Percentiles rank a stretch among this genome's conserved stretches.
Conservation (phyloP, 2,888 invertebrate species). For the Orthosia gothica region DNA sequence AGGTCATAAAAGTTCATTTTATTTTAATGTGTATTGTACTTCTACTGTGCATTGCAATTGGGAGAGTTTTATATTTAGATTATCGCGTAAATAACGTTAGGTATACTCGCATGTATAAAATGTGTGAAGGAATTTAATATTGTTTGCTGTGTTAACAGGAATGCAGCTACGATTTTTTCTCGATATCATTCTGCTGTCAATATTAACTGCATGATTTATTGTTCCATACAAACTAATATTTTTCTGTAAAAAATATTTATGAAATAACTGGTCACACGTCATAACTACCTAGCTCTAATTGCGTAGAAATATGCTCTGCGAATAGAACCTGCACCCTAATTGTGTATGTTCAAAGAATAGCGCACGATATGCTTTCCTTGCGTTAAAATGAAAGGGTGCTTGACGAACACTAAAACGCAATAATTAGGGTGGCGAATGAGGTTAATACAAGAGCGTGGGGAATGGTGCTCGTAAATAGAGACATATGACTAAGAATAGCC, state of each 20-base stretch:
- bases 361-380: no score
- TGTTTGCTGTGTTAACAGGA: not conserved
- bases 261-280: no score
- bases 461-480: no score
- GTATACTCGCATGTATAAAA: no score
- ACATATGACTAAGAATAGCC: no score
- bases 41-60: conserved; percentile 60
- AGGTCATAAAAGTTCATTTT: conserved; percentile 72
- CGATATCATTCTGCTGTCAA: conserved; percentile 8
- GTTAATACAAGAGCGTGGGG: no score
- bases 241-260: not conserved
- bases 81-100: conserved; percentile 3
- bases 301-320: not conserved
- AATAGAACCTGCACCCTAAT: no score
- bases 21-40: conserved; percentile 60
- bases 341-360: no score
- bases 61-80: conserved; percentile 44
- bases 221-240: not conserved
- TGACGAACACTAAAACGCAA: no score
- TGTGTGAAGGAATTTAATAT: conserved; percentile 11
- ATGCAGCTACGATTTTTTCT: conserved; percentile 10
- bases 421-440: no score
- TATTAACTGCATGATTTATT: not conserved
- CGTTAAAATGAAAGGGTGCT: no score
- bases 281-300: not conserved